Base-by-base conservation (phyloP, 2,113 vertebrate genomes). In the Plecotus auritus region DNA sequence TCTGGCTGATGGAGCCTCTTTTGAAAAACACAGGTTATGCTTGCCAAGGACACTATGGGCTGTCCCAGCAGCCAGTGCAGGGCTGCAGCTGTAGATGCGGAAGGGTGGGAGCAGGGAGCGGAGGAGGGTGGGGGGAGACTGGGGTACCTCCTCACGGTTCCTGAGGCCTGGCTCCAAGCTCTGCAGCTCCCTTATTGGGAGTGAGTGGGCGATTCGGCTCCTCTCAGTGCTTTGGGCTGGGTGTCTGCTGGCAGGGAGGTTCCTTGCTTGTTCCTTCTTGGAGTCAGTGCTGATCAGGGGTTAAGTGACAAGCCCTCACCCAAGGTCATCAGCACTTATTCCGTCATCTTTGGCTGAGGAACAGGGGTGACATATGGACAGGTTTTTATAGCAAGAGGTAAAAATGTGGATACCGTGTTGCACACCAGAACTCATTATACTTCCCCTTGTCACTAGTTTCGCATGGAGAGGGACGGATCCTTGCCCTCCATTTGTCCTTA, bases 101-200 rank as follows among this genome's bases (percentile, higher is more conserved):
- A 6, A 22, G 37, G 84, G 85, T 30, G 47, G 16, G 45, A 49
- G 45, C 30, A 32, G 85, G 26, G 97, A 97, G 22, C 12, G 51
- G 32, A 3, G 23, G n/a, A n/a, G 67, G 35, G 12, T 98, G 98
- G 23, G 72, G 90, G 20, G 93, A 95, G 0, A 98, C 54, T 82
- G 54, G 97, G 76, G 82, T 12, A 40, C 26, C 35, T 30, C 78
- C 9, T 16, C 14, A 3, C 2, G 13, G 13, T 61, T 30, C 49
- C 49, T 26, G 37, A 32, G 81, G 81, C 81, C 61, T 66, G 30
- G 40, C 30, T 76, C 0, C 32, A n/a, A 77, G 74, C 47, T 77
- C 47, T 32, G 17, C 5, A 77, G 30, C 47, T 6, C 73, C 45
- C 73, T 51, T 20, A 5, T 4, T 77, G 22, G 18, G 30, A 5